Evolutionary conservation across 2,797 vertebrate genomes (phyloP), one percentile per base, ranked within the genome.

Genomic region (Petrocephalus sullivani): DNA sequence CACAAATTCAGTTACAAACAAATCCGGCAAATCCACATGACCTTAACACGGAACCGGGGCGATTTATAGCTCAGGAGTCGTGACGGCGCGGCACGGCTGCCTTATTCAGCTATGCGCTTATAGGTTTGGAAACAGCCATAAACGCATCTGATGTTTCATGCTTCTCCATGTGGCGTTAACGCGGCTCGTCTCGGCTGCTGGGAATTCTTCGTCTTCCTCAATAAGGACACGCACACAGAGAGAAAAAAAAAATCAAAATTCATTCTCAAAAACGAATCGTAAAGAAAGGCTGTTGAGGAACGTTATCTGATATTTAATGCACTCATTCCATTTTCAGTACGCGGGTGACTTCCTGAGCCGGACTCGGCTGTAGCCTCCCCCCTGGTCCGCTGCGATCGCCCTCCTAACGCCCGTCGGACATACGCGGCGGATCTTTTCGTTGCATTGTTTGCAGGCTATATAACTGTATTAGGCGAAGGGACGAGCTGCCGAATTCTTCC

Each of bases 331-430:
- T 92, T 90, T 95, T 90, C 91, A 92, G 90, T 92, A 91, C 92
- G 93, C 93, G 90, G 86, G 82, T 82, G 92, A 91, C 89, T 90
- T 92, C 95, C 93, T 93, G 90, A 93, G 93, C 94, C 91, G 92
- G 92, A 93, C 94, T 91, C 92, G 93, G 90, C 92, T 93, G 94
- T 94, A 91, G 93, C 93, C 92, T 93, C 93, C 91, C 92, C 93
- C 90, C 93, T 92, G 89, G 94, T 96, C 95, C 95, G 93, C 91
- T 91, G 95, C 95, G 93, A 95, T 95, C 95, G 95, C 95, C 95
- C 95, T 95, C 94, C 92, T 91, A 91, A 90, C 91, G 92, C 91
- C 93, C 92, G 91, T 90, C 90, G 91, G 90, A 93, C 92, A 94
- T 89, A 94, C 95, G 92, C 91, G 92, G 90, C 93, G 92, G 92